phyloP scores from a whole-genome alignment of 2,797 vertebrate genomes.

The Coregonus sp. region DNA sequence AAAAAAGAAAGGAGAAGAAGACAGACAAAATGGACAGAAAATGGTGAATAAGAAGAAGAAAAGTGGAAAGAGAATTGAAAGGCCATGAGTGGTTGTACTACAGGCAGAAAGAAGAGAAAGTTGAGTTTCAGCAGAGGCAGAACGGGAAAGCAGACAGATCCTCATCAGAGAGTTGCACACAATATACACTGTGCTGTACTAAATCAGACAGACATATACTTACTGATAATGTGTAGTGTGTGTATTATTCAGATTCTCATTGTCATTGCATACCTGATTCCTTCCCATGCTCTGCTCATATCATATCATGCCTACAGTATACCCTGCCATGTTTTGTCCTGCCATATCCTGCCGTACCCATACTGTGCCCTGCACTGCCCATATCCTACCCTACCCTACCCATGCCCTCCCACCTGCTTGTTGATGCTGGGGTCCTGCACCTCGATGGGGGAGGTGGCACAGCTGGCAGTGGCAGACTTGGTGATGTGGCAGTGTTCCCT shows the following conservation, averaged over 20 bases:
- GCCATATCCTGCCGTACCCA: not conserved
- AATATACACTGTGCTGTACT: not conserved
- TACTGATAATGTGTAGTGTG: too few relatives aligned
- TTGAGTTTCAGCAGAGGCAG: conserved; percentile 30
- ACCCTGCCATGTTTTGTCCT: too few relatives aligned
- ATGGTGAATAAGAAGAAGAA: conserved; percentile 61
- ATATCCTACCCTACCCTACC: not conserved
- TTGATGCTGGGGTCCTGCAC: conserved; percentile 78
- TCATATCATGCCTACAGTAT: not conserved
- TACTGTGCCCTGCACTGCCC: not conserved
- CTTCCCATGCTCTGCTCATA: not conserved
- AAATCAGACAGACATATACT: too few relatives aligned
- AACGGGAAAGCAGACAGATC: conserved; percentile 35
- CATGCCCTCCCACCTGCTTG: conserved; percentile 84
- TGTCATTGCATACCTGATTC: not conserved
- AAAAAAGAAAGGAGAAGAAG: conserved; percentile 23
- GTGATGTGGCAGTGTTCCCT: conserved; percentile 83
- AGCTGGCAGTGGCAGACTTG: conserved; percentile 83
- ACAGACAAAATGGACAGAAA: conserved; percentile 58
- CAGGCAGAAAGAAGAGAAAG: conserved; percentile 51
- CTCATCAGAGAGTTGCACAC: not conserved
- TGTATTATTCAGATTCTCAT: not conserved
- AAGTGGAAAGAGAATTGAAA: conserved; percentile 72
- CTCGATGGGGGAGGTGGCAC: conserved; percentile 84
- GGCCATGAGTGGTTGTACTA: conserved; percentile 68